Conservation (phyloP, 2,888 invertebrate species). For the Antitype chi region DNA sequence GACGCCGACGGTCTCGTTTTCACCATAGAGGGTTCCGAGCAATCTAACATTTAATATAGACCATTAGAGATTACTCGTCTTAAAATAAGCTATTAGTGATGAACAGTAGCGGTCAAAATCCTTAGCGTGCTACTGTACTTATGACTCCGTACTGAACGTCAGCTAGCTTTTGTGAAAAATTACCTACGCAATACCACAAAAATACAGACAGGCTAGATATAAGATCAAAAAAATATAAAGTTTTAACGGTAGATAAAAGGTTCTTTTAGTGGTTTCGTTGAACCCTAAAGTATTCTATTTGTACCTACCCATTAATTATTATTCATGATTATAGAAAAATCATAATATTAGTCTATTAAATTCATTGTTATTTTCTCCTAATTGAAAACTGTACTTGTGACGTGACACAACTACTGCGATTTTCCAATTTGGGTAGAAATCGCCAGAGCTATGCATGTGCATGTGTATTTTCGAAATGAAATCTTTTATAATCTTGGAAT, state of each 20-base stretch:
- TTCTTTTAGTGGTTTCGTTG: background rate
- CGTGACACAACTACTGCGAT: background rate
- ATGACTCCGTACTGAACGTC: background rate
- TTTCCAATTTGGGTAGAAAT: background rate
- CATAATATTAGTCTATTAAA: background rate
- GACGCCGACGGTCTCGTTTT: background rate
- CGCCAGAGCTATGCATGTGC: background rate
- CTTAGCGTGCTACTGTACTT: no score
- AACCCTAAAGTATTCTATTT: background rate
- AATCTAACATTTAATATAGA: background rate
- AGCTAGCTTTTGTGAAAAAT: background rate
- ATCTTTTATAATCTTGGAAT: conserved; percentile 13
- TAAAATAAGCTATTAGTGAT: background rate
- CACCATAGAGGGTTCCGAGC: background rate
- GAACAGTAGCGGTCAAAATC: no score
- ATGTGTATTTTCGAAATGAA: conserved; percentile 18
- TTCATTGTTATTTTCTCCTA: background rate
- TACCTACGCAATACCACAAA: background rate
- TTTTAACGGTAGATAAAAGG: background rate
- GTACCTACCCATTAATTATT: background rate
- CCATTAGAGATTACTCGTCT: background rate
- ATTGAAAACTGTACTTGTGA: background rate
- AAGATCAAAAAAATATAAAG: background rate
- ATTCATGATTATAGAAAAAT: background rate
- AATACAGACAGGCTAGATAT: background rate